phyloP scores from a whole-genome alignment of 2,113 vertebrate genomes.

The Oenanthe melanoleuca region DNA sequence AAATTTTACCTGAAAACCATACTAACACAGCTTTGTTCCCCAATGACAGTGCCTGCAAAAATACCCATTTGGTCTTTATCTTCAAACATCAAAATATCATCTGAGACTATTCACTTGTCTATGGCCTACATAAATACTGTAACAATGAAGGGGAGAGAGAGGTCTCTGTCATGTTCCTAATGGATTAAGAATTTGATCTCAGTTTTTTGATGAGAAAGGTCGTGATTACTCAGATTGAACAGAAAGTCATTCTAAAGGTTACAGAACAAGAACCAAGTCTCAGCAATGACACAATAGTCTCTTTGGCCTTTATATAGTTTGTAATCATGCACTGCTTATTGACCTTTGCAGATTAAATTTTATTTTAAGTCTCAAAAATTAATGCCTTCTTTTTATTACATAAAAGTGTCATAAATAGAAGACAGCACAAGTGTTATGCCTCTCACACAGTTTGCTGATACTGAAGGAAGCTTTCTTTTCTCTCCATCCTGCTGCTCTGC shows the following conservation, averaged over 20 bases:
- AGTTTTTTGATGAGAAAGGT: slow-evolving; percentile 34
- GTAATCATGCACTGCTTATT: neutral
- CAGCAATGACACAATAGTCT: neutral
- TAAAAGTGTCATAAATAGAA: neutral
- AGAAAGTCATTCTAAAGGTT: slow-evolving; percentile 55
- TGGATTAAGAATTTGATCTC: slow-evolving; percentile 6
- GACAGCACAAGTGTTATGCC: neutral
- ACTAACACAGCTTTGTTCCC: neutral
- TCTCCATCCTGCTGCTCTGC: neutral
- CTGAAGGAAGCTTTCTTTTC: neutral
- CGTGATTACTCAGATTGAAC: slow-evolving; percentile 1
- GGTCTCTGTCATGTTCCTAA: neutral
- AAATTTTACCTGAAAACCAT: neutral
- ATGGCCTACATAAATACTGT: neutral
- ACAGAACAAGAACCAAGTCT: neutral
- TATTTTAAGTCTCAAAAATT: slow-evolving; percentile 16
- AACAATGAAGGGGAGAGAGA: neutral
- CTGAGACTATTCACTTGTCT: neutral
- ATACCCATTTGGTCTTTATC: neutral
- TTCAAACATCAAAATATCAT: neutral
- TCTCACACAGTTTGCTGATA: neutral
- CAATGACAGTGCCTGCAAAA: neutral
- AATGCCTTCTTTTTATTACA: neutral
- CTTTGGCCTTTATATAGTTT: slow-evolving; percentile 1
- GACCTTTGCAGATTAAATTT: neutral